Base-by-base conservation (phyloP, 2,888 invertebrate genomes). In the Drosophila sordidapex region DNA sequence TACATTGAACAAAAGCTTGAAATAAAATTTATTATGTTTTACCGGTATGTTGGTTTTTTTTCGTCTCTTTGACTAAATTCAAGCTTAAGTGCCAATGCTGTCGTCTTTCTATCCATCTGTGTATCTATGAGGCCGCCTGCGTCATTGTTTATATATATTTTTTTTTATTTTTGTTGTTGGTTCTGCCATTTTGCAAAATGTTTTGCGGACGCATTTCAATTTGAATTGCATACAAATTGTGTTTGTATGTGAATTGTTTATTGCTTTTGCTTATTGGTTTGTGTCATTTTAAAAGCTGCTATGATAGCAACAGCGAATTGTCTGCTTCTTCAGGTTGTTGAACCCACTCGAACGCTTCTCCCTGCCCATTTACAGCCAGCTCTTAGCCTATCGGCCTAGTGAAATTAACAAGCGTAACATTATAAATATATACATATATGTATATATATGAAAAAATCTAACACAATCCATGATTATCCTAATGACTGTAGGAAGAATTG, bases 11-110 rank as follows among this genome's bases (percentile, higher is more conserved):
- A 87, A 87, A 80, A 74, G 89, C 29, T 67, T 60, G 76, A 62
- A 70, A 75, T 87, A 66, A 89, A 87, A 82, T 89, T 82, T 83
- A 89, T 89, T 89, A 87, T 87, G 66, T 81, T 89, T 87, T 89
- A 89, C 87, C 88, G 87, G 82, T 87, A 79, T 66, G 59, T 79
- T 79, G 74, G 40, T 72, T 69, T 15, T 69, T n/a, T 21, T 15
- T 21, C 21, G 8, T 36, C 40, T 13, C 21, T 21, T 82, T 80
- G 74, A 51, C 71, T 73, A 63, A 67, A 62, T 71, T 71, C 59
- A 67, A 62, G 70, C 68, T 77, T 73, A 77, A 85, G 68, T 77
- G 83, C 65, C 54, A 43, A 35, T 25, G 53, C 57, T 48, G 58
- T 59, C 36, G 59, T 73, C 79, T 61, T n/a, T 51, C 51, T 48